Percentiles rank a stretch among this genome's conserved stretches.
These are phyloP conservation scores for Vimba vimba DNA, from an alignment of 2,113 vertebrate genomes.

Conservation along the genomic window DNA sequence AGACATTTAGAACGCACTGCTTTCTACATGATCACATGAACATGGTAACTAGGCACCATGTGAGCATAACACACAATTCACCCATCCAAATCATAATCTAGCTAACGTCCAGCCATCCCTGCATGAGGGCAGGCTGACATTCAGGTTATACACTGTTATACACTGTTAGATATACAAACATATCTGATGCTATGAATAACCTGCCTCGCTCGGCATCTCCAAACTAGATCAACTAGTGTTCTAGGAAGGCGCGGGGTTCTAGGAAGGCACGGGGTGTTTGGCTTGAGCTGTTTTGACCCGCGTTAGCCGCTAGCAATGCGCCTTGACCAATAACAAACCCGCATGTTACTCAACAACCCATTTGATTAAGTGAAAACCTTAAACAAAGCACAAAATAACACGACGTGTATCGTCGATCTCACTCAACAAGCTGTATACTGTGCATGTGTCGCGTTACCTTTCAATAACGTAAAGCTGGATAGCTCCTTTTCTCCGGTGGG, in stretches of 20 bases:
- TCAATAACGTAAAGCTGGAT: slow-evolving; percentile 16
- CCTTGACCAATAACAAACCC: slow-evolving; percentile 18
- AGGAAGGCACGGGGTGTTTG: slow-evolving; percentile 2
- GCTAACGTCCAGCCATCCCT: not conserved
- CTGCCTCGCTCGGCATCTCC: not conserved
- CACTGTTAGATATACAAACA: slow-evolving; percentile 11
- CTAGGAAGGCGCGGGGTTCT: not conserved
- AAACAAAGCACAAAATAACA: not conserved
- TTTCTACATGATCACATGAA: not conserved
- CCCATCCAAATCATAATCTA: not conserved
- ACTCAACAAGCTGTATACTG: not conserved
- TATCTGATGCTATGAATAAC: slow-evolving; percentile 28
- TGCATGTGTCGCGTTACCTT: slow-evolving; percentile 24
- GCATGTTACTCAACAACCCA: slow-evolving; percentile 2
- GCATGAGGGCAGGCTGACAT: slow-evolving; percentile 7
- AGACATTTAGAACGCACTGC: not conserved
- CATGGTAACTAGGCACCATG: not conserved
- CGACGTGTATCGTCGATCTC: not conserved
- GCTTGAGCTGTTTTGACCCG: slow-evolving; percentile 27
- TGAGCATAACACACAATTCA: not conserved
- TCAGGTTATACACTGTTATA: not conserved
- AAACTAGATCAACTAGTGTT: not conserved
- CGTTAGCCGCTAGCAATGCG: slow-evolving; percentile 27
- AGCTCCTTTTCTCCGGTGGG: slow-evolving; percentile 36
- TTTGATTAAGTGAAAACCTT: not conserved